Conservation (phyloP, 2,888 invertebrate species). For the Buathra laborator region DNA sequence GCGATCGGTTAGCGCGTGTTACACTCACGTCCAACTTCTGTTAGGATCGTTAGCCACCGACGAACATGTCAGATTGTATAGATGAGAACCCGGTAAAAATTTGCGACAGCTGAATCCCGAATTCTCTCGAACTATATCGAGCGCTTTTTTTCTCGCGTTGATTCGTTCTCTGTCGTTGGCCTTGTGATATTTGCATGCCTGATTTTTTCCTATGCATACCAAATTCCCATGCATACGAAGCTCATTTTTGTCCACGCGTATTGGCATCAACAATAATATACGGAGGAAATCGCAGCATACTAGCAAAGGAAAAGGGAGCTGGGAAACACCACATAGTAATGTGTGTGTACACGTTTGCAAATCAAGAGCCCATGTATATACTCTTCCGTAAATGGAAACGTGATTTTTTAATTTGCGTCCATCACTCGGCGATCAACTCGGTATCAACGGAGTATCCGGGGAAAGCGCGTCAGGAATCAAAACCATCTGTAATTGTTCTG, state of each 20-base stretch:
- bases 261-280: constrained; percentile 35
- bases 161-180: constrained; percentile 24
- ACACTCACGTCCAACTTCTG: constrained; percentile 4
- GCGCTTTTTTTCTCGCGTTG: constrained; percentile 22
- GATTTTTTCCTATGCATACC: constrained; percentile 65
- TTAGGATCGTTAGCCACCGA: constrained; percentile 19
- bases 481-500: constrained; percentile 4
- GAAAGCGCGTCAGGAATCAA: constrained; percentile 26
- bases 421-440: constrained; percentile 18
- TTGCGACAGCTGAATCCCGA: constrained; percentile 28
- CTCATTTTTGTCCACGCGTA: constrained; percentile 50
- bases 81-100: constrained; percentile 17
- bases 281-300: neutral
- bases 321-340: neutral
- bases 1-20: constrained; percentile 9
- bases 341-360: neutral
- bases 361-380: constrained; percentile 3
- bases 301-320: neutral
- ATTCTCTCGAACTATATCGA: neutral
- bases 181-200: constrained; percentile 56
- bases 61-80: constrained; percentile 21
- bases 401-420: constrained; percentile 50
- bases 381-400: neutral
- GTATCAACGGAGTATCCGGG: constrained; percentile 6
- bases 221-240: constrained; percentile 67